These are phyloP conservation scores for Octopus sinensis DNA, from an alignment of 1,140 invertebrate genomes.

Conservation along the genomic window DNA sequence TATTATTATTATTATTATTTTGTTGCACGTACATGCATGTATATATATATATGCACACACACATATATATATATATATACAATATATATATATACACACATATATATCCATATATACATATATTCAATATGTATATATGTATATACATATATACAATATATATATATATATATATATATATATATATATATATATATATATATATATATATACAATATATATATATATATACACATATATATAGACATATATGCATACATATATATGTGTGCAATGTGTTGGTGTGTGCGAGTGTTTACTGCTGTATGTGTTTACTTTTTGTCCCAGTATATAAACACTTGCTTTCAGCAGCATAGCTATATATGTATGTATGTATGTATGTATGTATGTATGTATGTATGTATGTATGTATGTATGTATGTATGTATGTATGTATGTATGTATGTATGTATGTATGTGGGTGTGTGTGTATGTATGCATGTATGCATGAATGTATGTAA, in stretches of 20 bases:
- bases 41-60: neutral
- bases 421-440: neutral
- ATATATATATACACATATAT: neutral
- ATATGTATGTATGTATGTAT: too few species aligned
- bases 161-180: too few species aligned
- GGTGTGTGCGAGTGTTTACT: neutral
- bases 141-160: too few species aligned
- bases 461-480: neutral
- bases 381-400: neutral
- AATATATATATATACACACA: neutral
- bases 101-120: too few species aligned
- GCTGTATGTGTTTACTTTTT: too few species aligned
- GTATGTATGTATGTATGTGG: neutral
- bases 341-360: too few species aligned
- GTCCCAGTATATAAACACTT: too few species aligned
- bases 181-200: too few species aligned
- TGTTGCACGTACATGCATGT: neutral
- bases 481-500: neutral
- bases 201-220: too few species aligned
- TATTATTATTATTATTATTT: too few species aligned
- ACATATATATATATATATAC: too few species aligned
- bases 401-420: conserved; percentile 1
- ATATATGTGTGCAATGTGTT: neutral
- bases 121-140: too few species aligned
- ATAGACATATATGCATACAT: neutral